Evolutionary conservation across 2,113 vertebrate species (phyloP).

Genomic region (Hydropotes inermis): DNA sequence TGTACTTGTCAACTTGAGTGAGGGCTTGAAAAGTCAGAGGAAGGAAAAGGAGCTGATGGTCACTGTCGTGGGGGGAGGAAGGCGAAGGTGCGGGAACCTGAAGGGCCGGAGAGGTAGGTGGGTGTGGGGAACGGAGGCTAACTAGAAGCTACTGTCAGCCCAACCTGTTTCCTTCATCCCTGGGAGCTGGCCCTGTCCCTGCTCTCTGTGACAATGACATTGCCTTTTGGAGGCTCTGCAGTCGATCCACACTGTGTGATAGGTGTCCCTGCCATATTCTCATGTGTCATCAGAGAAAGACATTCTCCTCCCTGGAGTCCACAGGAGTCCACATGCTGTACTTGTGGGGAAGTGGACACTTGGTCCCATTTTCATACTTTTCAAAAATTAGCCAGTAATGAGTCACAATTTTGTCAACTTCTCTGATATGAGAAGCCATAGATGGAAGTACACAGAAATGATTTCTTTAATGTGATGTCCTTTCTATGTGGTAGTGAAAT

Average conservation of each 20-base stretch:
- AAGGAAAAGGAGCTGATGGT: not conserved
- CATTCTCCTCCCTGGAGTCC: not conserved
- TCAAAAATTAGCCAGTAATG: slow-evolving; percentile 34
- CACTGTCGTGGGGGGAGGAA: not conserved
- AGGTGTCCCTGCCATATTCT: slow-evolving; percentile 30
- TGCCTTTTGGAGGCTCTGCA: not conserved
- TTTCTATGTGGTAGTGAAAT: not conserved
- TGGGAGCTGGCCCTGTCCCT: not conserved
- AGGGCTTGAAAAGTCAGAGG: not conserved
- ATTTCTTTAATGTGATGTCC: slow-evolving; percentile 25
- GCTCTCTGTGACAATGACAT: not conserved
- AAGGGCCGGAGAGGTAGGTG: not conserved
- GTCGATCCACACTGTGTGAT: not conserved
- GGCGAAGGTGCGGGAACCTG: not conserved
- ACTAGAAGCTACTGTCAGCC: not conserved
- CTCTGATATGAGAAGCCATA: not conserved
- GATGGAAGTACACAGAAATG: not conserved
- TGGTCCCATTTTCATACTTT: slow-evolving; percentile 37
- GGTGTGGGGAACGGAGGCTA: not conserved
- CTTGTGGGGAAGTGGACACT: not conserved
- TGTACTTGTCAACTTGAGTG: not conserved
- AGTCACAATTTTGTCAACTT: slow-evolving; percentile 39
- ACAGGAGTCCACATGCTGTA: not conserved
- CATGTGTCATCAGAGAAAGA: slow-evolving; percentile 41
- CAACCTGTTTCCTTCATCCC: not conserved